These are phyloP conservation scores for Drosophila oshimai DNA, from an alignment of 1,140 invertebrate species.

Conservation along the genomic window DNA sequence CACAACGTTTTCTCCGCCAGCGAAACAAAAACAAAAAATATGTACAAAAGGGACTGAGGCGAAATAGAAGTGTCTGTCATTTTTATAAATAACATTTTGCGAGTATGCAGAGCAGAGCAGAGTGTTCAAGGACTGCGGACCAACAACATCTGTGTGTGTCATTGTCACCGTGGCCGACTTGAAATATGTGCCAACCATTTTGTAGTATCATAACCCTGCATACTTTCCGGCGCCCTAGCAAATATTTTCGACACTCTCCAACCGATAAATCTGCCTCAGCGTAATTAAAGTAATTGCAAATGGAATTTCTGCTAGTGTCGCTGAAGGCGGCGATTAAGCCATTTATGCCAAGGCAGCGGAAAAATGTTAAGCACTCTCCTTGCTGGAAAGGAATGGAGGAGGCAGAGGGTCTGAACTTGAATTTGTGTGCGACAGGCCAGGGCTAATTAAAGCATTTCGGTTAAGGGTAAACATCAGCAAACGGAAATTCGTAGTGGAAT, in stretches of 20 bases:
- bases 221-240: conserved; percentile 15
- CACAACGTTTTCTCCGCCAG: conserved; percentile 57
- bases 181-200: conserved; percentile 77
- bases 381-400: background rate
- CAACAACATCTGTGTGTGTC: conserved; percentile 49
- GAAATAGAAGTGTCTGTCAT: conserved; percentile 79
- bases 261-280: conserved; percentile 51
- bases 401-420: conserved; percentile 20
- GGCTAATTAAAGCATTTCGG: conserved; percentile 49
- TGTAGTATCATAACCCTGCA: conserved; percentile 38
- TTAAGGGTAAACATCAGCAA: conserved; percentile 43
- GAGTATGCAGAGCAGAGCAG: conserved; percentile 23
- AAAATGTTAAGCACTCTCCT: conserved; percentile 61
- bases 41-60: conserved; percentile 11
- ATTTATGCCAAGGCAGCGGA: conserved; percentile 72
- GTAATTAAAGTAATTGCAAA: conserved; percentile 75
- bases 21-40: background rate
- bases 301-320: conserved; percentile 52
- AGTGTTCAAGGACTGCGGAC: background rate
- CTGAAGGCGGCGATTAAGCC: conserved; percentile 67
- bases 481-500: conserved; percentile 45
- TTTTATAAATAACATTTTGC: conserved; percentile 76
- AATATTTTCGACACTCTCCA: conserved; percentile 19
- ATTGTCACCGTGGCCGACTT: conserved; percentile 63
- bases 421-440: background rate